A percentile compares a stretch with the other conserved stretches of the same genome.
phyloP scores from a whole-genome alignment of 1,140 invertebrate genomes.

The Anastrepha ludens region DNA sequence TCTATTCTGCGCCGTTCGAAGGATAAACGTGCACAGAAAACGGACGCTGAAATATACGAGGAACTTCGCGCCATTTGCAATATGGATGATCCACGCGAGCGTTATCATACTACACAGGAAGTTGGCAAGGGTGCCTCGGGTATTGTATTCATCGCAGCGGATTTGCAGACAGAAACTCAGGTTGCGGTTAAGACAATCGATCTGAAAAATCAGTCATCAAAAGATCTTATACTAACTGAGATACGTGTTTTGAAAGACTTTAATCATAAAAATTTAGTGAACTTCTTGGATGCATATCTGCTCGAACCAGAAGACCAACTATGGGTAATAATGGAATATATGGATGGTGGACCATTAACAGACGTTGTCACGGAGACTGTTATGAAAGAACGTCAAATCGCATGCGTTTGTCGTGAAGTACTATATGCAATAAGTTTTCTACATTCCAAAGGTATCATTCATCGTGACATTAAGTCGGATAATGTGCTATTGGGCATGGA shows the following conservation, averaged over 20 bases:
- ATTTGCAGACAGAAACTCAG: constrained; percentile 83
- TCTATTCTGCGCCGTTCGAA: constrained; percentile 76
- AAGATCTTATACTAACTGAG: constrained; percentile 96
- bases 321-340: constrained; percentile 96
- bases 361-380: constrained; percentile 98
- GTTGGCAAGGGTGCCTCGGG: constrained; percentile 93
- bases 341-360: constrained; percentile 96
- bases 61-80: constrained; percentile 88
- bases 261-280: constrained; percentile 97
- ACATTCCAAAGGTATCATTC: constrained; percentile 92
- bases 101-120: constrained; percentile 89
- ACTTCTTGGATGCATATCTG: constrained; percentile 95
- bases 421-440: constrained; percentile 94
- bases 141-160: constrained; percentile 92
- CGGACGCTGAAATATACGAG: constrained; percentile 90
- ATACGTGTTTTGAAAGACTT: constrained; percentile 95
- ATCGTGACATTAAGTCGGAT: constrained; percentile 96
- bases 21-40: constrained; percentile 78
- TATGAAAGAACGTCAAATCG: constrained; percentile 98
- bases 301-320: constrained; percentile 89
- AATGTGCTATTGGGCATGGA: constrained; percentile 98
- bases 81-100: constrained; percentile 83
- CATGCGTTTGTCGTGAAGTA: constrained; percentile 94
- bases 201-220: constrained; percentile 93
- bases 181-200: constrained; percentile 98